These are phyloP conservation scores for Phalacrocorax pelagicus DNA, from an alignment of 2,113 vertebrate species.

Conservation along the genomic window DNA sequence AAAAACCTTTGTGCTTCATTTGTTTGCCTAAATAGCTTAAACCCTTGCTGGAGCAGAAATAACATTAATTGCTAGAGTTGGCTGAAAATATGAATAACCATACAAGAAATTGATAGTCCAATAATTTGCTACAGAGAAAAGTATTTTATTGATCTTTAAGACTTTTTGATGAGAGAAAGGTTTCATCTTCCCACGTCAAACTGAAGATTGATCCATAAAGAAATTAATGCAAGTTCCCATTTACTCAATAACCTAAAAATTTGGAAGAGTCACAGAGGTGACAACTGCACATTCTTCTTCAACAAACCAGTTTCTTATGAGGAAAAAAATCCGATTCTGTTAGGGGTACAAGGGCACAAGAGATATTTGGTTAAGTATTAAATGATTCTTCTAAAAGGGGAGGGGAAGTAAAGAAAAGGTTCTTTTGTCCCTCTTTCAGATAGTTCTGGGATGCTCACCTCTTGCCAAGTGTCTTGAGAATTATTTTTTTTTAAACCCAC, in stretches of 20 bases:
- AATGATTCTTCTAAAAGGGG: not conserved
- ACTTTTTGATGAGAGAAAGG: not conserved
- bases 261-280: not conserved
- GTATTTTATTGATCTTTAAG: not conserved
- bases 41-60: not conserved
- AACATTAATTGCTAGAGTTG: not conserved
- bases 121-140: not conserved
- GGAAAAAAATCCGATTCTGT: not conserved
- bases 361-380: not conserved
- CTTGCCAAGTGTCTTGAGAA: not conserved
- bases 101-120: not conserved
- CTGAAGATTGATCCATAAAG: not conserved
- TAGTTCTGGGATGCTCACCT: not conserved
- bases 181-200: not conserved
- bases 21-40: constrained; percentile 13
- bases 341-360: not conserved
- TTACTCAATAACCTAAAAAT: not conserved
- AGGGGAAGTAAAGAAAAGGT: not conserved
- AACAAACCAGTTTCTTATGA: not conserved
- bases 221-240: not conserved
- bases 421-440: not conserved
- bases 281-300: not conserved
- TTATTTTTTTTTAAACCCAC: not conserved
- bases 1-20: not conserved
- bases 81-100: constrained; percentile 17